Evolutionary conservation across 1,140 invertebrate genomes (phyloP), one percentile per base, ranked within the genome.

Genomic region (Calycopis cecrops): DNA sequence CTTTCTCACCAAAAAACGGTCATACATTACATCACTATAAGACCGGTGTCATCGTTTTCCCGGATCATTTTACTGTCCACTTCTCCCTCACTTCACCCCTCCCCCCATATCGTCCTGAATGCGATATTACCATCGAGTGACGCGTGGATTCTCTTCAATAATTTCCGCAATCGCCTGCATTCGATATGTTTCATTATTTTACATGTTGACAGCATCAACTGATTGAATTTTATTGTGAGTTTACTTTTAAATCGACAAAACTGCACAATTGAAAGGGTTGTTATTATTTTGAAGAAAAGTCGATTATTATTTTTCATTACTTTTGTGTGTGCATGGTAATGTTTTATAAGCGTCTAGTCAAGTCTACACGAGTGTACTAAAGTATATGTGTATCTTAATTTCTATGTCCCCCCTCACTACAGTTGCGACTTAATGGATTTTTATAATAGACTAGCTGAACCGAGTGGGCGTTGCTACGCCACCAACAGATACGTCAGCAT

Each of bases 71-170:
- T 44, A 44, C 16, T 44, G 40, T 17, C 14, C 40, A 14, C 40
- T 12, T 16, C 40, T 9, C 35, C 35, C 0, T n/a, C 0, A 4
- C 35, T 16, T 14, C 40, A 12, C 2, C 40, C 9, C 38, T 4
- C 12, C 16, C 12, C 14, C 40, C 14, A 14, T 9, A 14, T 16
- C 7, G 1, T 4, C 3, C 1, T n/a, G 14, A 14, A 4, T 14
- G 14, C 40, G 40, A 16, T 44, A 44, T 44, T 44, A 44, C 14
- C 40, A 16, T 16, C 14, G 40, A 44, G 40, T 44, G 40, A 44
- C 40, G 40, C 17, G 40, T 44, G 9, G 40, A 44, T 40, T 40
- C 38, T 14, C 40, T 44, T 14, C 40, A 16, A 16, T 44, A 16
- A 44, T 44, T 44, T 44, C 9, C 14, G 9, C 16, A 44, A 44